A percentile compares a stretch with the other conserved stretches of the same genome.
Evolutionary conservation across 35 echinoderm and acorn worm species (phyloP).

Genomic region (Ptychodera flava): DNA sequence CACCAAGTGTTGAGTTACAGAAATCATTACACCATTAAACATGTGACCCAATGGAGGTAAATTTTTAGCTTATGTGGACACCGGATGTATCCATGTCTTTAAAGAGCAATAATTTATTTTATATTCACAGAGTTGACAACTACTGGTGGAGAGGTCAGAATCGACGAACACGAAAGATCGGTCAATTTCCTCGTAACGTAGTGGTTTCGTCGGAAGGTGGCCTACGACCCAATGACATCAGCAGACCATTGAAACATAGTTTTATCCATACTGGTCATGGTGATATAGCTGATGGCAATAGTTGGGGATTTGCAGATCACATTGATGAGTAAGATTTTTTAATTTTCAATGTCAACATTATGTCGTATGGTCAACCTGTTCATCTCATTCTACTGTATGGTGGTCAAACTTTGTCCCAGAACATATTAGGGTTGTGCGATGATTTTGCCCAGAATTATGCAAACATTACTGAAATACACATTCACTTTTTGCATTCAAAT

Average conservation of each 20-base stretch:
- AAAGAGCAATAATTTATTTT: no score
- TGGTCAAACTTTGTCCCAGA: no score
- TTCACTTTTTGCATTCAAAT: no score
- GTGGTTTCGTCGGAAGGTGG: conserved; percentile 50
- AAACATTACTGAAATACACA: no score
- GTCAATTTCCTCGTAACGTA: conserved; percentile 70
- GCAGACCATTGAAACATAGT: conserved; percentile 65
- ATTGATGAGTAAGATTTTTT: conserved; percentile 91
- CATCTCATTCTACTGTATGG: no score
- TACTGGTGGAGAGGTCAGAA: conserved; percentile 94
- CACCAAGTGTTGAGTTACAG: no score
- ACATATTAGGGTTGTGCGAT: no score
- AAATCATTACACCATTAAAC: no score
- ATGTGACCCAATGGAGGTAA: no score
- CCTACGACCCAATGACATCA: conserved; percentile 69
- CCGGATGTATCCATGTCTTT: no score
- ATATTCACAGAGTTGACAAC: conserved; percentile 61
- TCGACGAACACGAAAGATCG: conserved; percentile 59
- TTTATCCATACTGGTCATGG: conserved; percentile 93
- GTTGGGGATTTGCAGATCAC: conserved; percentile 81
- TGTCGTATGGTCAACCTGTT: conserved; percentile 39
- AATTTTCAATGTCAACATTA: conserved; percentile 32
- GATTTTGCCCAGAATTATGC: no score
- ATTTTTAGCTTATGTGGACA: no score
- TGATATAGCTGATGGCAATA: conserved; percentile 55